Evolutionary conservation across 2,113 vertebrate genomes (phyloP), one percentile per base, ranked within the genome.

Genomic region (Pygoscelis antarcticus): DNA sequence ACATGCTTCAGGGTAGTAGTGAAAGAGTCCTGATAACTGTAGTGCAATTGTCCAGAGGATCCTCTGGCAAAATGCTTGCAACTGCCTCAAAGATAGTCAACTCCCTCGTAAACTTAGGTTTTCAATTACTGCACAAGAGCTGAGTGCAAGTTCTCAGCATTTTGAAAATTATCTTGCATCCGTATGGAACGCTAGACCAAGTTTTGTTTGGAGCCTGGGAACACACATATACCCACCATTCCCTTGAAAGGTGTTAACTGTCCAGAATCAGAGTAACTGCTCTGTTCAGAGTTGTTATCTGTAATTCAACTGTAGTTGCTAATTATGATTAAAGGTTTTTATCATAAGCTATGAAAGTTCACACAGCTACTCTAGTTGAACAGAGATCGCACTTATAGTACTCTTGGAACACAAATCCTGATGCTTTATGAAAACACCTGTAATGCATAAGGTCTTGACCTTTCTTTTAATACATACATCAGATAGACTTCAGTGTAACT

Each of bases 121-220:
- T 87, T 47, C 61, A 85, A 14, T 60, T 61, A 40, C 40, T 61
- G 57, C 44, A 52, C 16, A 54, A 36, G 29, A 68, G 25, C 13
- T 9, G 65, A 83, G 11, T 34, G 23, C n/a, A 62, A 55, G 29
- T 65, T 83, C n/a, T 79, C 38, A n/a, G 76, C 8, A 44, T 79
- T 85, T 65, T 69, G 52, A 68, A 83, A 86, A 38, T 46, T 36
- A 51, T 18, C 40, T 80, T 88, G 26, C 21, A 42, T 90, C 54
- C 16, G 16, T 52, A 34, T 51, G 17, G 52, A 89, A 61, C 1
- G 3, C 44, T 40, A 61, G 36, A 36, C 9, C 2, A 13, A 42
- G 52, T 68, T 87, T 92, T 83, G 72, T 44, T 26, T 91, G 62
- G 54, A 94, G 49, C 34, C 19, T 86, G 71, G 58, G 83, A 88